These are phyloP conservation scores for Artibeus lituratus DNA, from an alignment of 2,797 vertebrate species.

Conservation along the genomic window DNA sequence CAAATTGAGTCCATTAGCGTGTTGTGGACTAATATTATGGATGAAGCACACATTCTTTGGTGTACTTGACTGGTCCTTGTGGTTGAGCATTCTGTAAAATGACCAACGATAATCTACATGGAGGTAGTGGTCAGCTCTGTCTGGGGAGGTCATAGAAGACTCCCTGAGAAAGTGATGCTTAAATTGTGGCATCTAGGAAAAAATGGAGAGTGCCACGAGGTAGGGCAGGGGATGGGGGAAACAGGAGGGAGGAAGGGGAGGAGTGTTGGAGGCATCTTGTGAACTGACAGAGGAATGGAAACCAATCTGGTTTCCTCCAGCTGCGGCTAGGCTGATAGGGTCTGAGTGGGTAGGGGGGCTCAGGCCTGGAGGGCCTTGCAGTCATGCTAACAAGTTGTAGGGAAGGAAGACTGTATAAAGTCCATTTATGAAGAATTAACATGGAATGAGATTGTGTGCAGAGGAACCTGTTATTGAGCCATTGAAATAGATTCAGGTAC, in stretches of 20 bases:
- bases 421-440: neutral
- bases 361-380: neutral
- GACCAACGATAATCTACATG: neutral
- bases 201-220: neutral
- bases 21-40: neutral
- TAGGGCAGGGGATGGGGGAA: accelerated
- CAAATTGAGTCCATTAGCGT: neutral
- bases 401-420: neutral
- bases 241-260: too few species aligned
- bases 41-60: neutral
- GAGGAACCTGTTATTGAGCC: neutral
- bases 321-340: neutral
- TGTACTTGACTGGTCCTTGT: accelerated
- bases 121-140: neutral
- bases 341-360: neutral
- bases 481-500: neutral
- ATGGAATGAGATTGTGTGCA: neutral
- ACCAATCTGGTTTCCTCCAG: neutral
- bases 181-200: neutral
- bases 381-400: too few species aligned
- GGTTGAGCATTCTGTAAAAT: neutral
- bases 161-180: neutral
- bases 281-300: neutral
- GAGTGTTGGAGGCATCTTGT: neutral
- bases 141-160: neutral